Percentiles rank a stretch among this genome's conserved stretches.
These are phyloP conservation scores for Rhamnusium bicolor DNA, from an alignment of 2,888 invertebrate genomes.

Conservation along the genomic window DNA sequence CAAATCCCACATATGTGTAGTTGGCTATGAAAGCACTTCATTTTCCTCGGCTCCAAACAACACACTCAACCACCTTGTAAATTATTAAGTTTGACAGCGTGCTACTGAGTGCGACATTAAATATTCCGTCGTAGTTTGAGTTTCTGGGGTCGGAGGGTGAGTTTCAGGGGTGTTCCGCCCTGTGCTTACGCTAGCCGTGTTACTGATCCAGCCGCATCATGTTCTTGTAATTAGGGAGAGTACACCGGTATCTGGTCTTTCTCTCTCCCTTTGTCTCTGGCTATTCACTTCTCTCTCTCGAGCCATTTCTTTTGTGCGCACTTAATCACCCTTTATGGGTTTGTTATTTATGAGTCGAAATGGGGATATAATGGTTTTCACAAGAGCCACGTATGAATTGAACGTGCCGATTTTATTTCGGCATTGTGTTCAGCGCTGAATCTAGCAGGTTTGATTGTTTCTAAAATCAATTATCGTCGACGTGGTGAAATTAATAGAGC, in stretches of 20 bases:
- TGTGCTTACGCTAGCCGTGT: slow-evolving; percentile 18
- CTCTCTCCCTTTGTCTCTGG: neutral
- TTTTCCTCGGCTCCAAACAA: slow-evolving; percentile 16
- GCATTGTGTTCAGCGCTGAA: neutral
- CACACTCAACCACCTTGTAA: slow-evolving; percentile 30
- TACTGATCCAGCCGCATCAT: slow-evolving; percentile 34
- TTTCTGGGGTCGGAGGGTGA: neutral
- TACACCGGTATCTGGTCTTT: slow-evolving; percentile 15
- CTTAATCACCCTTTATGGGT: slow-evolving; percentile 28
- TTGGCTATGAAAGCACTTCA: slow-evolving; percentile 21
- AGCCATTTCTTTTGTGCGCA: slow-evolving; percentile 21
- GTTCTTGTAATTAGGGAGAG: slow-evolving; percentile 34
- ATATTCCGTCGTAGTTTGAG: slow-evolving; percentile 23
- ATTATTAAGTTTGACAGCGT: slow-evolving; percentile 34
- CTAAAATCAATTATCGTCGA: slow-evolving; percentile 10
- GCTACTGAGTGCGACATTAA: slow-evolving; percentile 26
- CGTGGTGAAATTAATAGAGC: neutral
- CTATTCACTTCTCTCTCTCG: neutral
- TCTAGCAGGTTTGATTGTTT: slow-evolving; percentile 8
- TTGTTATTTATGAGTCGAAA: slow-evolving; percentile 27
- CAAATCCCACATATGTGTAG: slow-evolving; percentile 28
- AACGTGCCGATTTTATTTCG: slow-evolving; percentile 7
- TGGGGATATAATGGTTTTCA: slow-evolving; percentile 24
- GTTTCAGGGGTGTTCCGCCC: neutral
- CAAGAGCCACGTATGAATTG: slow-evolving; percentile 15